Evolutionary conservation across 1,140 invertebrate genomes (phyloP).

Genomic region (Drosophila bocqueti): DNA sequence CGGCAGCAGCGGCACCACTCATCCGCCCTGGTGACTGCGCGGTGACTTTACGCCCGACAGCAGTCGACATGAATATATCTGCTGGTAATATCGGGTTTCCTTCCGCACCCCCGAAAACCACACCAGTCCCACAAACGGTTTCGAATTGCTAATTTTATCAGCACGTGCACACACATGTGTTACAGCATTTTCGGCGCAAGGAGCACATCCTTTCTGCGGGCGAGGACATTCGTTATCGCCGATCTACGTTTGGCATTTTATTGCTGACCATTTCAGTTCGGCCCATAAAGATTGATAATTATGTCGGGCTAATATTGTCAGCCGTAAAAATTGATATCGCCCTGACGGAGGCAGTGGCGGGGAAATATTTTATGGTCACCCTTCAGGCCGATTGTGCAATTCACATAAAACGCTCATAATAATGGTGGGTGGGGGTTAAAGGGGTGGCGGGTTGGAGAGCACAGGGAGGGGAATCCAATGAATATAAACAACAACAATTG

Average conservation of each 20-base stretch:
- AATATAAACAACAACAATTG: conserved; percentile 82
- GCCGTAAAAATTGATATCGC: conserved; percentile 73
- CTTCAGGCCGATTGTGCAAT: conserved; percentile 39
- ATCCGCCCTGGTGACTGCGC: conserved; percentile 34
- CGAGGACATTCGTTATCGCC: conserved; percentile 42
- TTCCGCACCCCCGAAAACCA: conserved; percentile 26
- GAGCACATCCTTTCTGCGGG: conserved; percentile 43
- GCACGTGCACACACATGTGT: conserved; percentile 54
- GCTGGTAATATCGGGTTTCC: conserved; percentile 73
- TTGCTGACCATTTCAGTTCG: conserved; percentile 56
- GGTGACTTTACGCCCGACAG: conserved; percentile 50
- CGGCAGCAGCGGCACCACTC: conserved; percentile 26
- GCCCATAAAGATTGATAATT: conserved; percentile 80
- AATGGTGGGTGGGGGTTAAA: conserved; percentile 20
- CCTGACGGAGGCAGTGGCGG: conserved; percentile 11
- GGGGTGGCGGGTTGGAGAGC: neutral
- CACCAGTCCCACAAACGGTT: conserved; percentile 60
- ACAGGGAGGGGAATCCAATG: conserved; percentile 49
- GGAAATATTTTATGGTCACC: conserved; percentile 42
- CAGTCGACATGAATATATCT: conserved; percentile 75
- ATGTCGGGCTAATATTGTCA: conserved; percentile 74
- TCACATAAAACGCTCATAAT: conserved; percentile 60
- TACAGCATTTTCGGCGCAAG: conserved; percentile 39
- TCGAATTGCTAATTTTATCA: conserved; percentile 82
- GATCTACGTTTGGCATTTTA: conserved; percentile 63